A percentile compares a stretch with the other conserved stretches of the same genome.
These are phyloP conservation scores for Fulmarus glacialis DNA, from an alignment of 2,113 vertebrate species.

Conservation along the genomic window DNA sequence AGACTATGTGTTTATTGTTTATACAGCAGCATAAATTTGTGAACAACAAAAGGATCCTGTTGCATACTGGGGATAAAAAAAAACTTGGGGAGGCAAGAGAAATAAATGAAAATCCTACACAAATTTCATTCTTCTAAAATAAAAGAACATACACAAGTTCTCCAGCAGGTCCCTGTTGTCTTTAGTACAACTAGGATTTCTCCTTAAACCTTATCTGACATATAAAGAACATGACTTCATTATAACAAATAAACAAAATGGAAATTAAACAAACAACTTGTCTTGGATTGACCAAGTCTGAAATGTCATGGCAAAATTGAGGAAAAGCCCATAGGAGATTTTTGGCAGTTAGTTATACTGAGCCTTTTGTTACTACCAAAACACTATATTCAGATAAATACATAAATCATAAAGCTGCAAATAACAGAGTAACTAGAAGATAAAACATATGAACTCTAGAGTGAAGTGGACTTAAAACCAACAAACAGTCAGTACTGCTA, in stretches of 20 bases:
- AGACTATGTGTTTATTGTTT: background rate
- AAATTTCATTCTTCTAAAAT: background rate
- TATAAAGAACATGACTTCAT: background rate
- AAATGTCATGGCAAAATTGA: background rate
- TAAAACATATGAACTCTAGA: background rate
- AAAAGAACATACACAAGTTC: background rate
- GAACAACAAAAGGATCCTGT: background rate
- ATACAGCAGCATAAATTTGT: background rate
- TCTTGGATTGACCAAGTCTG: background rate
- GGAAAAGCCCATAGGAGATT: background rate
- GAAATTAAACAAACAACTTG: background rate
- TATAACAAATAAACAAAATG: background rate
- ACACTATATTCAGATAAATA: background rate
- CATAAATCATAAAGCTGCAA: background rate
- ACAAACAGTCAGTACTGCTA: background rate
- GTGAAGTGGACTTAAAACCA: background rate
- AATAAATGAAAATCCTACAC: background rate
- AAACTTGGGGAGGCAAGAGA: background rate
- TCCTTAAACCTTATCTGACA: background rate
- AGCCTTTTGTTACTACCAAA: background rate
- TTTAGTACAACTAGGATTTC: background rate
- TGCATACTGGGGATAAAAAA: background rate
- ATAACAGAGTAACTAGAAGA: background rate
- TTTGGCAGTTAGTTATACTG: background rate
- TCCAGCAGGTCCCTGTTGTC: background rate